Conservation (phyloP, 2,797 vertebrate species). For the Pagetopsis macropterus region DNA sequence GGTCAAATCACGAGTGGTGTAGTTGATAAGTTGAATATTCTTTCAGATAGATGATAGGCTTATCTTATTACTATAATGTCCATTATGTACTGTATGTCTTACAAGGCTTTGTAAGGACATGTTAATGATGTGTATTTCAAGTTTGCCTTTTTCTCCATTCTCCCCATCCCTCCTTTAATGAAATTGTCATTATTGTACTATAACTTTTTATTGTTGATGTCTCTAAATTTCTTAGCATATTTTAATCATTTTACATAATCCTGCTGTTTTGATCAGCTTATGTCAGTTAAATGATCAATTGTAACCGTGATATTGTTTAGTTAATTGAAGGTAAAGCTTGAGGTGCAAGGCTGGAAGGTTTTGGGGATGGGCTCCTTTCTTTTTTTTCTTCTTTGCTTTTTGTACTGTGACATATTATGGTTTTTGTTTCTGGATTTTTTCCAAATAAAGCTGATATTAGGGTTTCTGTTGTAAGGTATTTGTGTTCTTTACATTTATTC, state of each 20-base stretch:
- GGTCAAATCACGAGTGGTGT: constrained; percentile 70
- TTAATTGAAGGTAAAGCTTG: constrained; percentile 63
- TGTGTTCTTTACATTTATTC: constrained; percentile 38
- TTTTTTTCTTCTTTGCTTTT: constrained; percentile 42
- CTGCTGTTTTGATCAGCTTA: constrained; percentile 70
- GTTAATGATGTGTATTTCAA: constrained; percentile 68
- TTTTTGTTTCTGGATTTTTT: constrained; percentile 55
- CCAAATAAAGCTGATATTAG: constrained; percentile 75
- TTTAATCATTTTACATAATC: constrained; percentile 77
- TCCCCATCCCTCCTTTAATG: constrained; percentile 54
- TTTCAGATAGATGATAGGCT: constrained; percentile 68
- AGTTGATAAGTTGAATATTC: constrained; percentile 67
- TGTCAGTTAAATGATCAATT: constrained; percentile 65
- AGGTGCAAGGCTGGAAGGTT: constrained; percentile 48
- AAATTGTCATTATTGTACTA: constrained; percentile 72
- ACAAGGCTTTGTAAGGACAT: constrained; percentile 75
- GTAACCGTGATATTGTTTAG: constrained; percentile 70
- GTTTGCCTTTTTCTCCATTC: constrained; percentile 70
- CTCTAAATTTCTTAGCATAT: constrained; percentile 71
- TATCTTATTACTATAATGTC: constrained; percentile 69
- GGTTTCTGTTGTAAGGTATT: constrained; percentile 56
- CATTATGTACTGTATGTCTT: constrained; percentile 77
- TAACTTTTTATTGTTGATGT: constrained; percentile 73
- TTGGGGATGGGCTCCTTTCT: constrained; percentile 32
- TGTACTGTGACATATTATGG: constrained; percentile 68